These are phyloP conservation scores for Sebastes dallii DNA, from an alignment of 2,797 vertebrate species.

Conservation along the genomic window DNA sequence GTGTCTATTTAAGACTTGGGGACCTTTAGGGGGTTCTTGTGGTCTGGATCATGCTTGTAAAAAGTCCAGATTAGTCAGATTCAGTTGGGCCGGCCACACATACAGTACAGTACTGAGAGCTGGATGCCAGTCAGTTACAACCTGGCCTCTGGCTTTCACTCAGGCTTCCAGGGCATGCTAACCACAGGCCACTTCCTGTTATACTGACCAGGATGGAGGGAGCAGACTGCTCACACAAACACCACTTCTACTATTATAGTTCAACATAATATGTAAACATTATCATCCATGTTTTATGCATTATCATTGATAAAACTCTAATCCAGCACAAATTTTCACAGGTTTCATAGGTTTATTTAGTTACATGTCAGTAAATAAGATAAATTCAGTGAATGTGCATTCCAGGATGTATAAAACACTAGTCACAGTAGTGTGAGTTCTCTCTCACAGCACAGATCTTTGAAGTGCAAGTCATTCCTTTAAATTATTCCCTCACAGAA, in stretches of 20 bases:
- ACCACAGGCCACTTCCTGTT: constrained; percentile 79
- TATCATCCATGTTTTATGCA: neutral
- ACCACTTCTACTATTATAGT: constrained; percentile 20
- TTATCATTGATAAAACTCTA: neutral
- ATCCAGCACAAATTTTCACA: neutral
- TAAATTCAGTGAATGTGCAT: neutral
- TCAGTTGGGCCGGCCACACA: constrained; percentile 68
- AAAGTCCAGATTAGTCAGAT: constrained; percentile 59
- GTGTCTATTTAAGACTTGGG: constrained; percentile 23
- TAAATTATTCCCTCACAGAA: neutral
- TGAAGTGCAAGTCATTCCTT: neutral
- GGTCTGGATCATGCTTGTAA: constrained; percentile 51
- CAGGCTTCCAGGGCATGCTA: constrained; percentile 59
- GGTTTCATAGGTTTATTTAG: neutral
- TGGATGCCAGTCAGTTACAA: constrained; percentile 68
- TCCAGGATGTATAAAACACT: neutral
- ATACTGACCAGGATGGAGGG: constrained; percentile 49
- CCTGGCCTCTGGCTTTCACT: constrained; percentile 60
- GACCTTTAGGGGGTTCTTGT: constrained; percentile 41
- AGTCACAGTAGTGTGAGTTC: neutral
- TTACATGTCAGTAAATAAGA: neutral
- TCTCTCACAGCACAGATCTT: neutral
- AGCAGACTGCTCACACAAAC: constrained; percentile 27
- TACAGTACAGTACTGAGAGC: constrained; percentile 44
- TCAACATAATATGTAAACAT: constrained; percentile 20